Base-by-base conservation (phyloP, 2,113 vertebrate species). In the Sylvietta virens region DNA sequence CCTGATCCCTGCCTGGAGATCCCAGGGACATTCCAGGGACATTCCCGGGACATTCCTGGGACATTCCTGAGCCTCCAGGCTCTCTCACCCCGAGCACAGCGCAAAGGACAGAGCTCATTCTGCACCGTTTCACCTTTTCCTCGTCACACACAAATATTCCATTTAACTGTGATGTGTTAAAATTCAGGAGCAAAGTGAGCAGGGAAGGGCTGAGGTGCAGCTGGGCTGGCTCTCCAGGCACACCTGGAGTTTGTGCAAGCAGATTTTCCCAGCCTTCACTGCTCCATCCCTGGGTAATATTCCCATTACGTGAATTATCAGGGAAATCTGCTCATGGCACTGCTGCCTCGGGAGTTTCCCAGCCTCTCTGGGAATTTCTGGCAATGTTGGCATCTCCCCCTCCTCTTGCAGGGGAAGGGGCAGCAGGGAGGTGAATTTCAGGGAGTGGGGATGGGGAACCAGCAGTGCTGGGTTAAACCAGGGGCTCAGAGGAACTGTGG, bases 91-190 rank as follows among this genome's bases (percentile, higher is more conserved):
- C 3, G 7, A 28, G 15, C 50, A 51, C 56, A 71, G 48, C 31
- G 7, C 23, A 24, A 39, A 22, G 3, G 20, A 23, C 27, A 18
- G 47, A 47, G 19, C 28, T 27, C 21, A 3, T 7, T 87, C 26
- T 16, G 6, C 24, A 4, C 16, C 5, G 2, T 28, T 6, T 6
- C 8, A 10, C 11, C 17, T 21, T 40, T 10, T 3, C 15, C 0
- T 20, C 4, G n/a, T 7, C 80, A 17, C 39, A 4, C 16, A 40
- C 74, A 47, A 26, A 10, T 3, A 9, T 24, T 57, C 40, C n/a
- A 57, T 57, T 70, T 19, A 9, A 22, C 33, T 6, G 23, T 15
- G 50, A 6, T 1, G 11, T 3, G 23, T 20, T 30, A 7, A 58
- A 88, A 28, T 11, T 9, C 31, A 24, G 50, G 74, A 7, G 7